Evolutionary conservation across 2,797 vertebrate genomes (phyloP).

Genomic region (Vireo griseus): DNA sequence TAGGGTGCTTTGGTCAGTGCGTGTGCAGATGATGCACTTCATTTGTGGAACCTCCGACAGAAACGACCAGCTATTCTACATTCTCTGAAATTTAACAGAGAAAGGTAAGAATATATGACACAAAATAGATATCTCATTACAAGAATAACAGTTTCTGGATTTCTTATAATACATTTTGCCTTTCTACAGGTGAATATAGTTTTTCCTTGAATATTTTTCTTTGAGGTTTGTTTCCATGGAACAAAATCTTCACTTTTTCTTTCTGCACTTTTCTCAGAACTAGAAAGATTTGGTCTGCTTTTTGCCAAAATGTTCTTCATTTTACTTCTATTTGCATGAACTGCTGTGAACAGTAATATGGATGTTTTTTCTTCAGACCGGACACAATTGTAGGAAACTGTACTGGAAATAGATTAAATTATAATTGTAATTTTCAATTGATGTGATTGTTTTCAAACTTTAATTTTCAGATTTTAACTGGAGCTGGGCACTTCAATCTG

Average conservation of each 20-base stretch:
- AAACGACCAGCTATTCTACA: slow-evolving; percentile 93
- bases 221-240: background rate
- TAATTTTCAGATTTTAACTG: background rate
- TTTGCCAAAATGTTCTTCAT: background rate
- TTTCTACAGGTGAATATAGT: background rate
- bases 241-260: background rate
- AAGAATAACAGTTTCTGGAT: background rate
- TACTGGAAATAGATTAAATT: background rate
- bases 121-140: background rate
- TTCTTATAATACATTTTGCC: background rate
- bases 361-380: background rate
- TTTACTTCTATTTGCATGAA: background rate
- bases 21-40: slow-evolving; percentile 92
- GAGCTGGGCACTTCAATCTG: background rate
- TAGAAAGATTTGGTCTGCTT: background rate
- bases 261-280: background rate
- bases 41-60: slow-evolving; percentile 97
- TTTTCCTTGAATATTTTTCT: background rate
- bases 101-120: slow-evolving; percentile 80
- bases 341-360: background rate
- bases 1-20: slow-evolving; percentile 96
- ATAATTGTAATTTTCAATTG: no score
- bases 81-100: slow-evolving; percentile 98
- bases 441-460: no score
- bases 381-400: background rate